A percentile compares a stretch with the other conserved stretches of the same genome.
phyloP scores from a whole-genome alignment of 2,113 vertebrate species.

The Gambusia holbrooki region DNA sequence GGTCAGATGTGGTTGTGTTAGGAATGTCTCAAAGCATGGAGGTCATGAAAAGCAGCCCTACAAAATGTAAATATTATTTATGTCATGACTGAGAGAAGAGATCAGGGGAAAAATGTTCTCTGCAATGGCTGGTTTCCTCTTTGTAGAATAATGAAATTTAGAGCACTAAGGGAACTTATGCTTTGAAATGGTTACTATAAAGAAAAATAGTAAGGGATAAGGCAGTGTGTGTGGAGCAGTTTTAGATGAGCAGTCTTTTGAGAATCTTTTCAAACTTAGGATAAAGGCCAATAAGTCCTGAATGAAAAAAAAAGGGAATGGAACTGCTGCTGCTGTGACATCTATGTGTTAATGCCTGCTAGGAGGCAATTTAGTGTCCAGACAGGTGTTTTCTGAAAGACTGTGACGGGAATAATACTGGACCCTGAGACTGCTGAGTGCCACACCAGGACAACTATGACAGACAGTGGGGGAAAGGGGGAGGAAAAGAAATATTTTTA shows the following conservation, averaged over 20 bases:
- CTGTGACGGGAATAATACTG: constrained; percentile 83
- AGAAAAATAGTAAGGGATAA: constrained; percentile 61
- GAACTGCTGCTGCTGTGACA: constrained; percentile 82
- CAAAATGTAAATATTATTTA: constrained; percentile 84
- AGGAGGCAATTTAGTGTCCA: constrained; percentile 75
- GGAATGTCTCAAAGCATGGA: constrained; percentile 86
- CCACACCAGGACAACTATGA: constrained; percentile 71
- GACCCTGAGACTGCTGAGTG: constrained; percentile 86
- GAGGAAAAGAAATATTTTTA: not conserved
- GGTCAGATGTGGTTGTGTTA: constrained; percentile 87
- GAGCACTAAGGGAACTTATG: constrained; percentile 67
- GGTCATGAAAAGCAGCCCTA: constrained; percentile 86
- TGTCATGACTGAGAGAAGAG: constrained; percentile 59
- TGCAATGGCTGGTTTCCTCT: constrained; percentile 72
- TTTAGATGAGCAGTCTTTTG: constrained; percentile 70
- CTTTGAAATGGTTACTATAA: constrained; percentile 34
- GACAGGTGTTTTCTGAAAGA: constrained; percentile 81
- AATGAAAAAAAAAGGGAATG: not conserved
- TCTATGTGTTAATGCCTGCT: constrained; percentile 78
- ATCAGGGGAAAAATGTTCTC: constrained; percentile 74
- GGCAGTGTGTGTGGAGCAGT: constrained; percentile 67
- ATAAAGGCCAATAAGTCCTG: not conserved
- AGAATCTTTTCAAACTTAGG: constrained; percentile 62
- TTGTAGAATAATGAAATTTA: constrained; percentile 73
- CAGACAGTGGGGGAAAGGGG: no score